Conservation (phyloP, 2,888 invertebrate species). For the Eupithecia exiguata region DNA sequence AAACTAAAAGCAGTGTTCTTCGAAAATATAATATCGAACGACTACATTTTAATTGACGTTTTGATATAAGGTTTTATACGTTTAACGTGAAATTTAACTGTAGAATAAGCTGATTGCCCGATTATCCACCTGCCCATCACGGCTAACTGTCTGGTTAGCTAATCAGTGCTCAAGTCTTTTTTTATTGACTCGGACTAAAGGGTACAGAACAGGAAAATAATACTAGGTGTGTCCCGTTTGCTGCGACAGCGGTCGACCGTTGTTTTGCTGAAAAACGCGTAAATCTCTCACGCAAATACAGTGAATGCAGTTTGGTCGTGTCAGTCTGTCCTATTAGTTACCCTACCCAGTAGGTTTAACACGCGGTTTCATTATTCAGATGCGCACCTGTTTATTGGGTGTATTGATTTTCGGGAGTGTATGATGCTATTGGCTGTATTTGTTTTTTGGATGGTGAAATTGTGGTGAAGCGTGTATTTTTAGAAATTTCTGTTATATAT, state of each 20-base stretch:
- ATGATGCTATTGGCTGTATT: constrained; percentile 8
- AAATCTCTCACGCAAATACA: constrained; percentile 30
- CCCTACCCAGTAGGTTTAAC: constrained; percentile 38
- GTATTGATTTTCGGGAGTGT: constrained; percentile 37
- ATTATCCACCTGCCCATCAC: not conserved
- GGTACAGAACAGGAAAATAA: not conserved
- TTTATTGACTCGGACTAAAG: not conserved
- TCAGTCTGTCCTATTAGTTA: constrained; percentile 28
- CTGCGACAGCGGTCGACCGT: not conserved
- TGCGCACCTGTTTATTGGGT: constrained; percentile 40
- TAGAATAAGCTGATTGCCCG: not conserved
- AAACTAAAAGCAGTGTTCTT: not conserved
- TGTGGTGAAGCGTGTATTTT: not conserved
- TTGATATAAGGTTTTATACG: not conserved
- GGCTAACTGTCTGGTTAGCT: not conserved
- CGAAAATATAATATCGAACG: not conserved
- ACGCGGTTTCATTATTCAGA: constrained; percentile 40
- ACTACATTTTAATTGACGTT: not conserved
- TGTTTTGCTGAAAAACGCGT: constrained; percentile 19
- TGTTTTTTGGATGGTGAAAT: not conserved
- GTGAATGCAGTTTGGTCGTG: constrained; percentile 24
- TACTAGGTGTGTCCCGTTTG: not conserved
- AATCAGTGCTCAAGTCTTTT: not conserved
- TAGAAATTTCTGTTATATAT: no score
- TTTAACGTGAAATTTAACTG: not conserved